These are phyloP conservation scores for Cettia cetti DNA, from an alignment of 2,113 vertebrate species.

Conservation along the genomic window DNA sequence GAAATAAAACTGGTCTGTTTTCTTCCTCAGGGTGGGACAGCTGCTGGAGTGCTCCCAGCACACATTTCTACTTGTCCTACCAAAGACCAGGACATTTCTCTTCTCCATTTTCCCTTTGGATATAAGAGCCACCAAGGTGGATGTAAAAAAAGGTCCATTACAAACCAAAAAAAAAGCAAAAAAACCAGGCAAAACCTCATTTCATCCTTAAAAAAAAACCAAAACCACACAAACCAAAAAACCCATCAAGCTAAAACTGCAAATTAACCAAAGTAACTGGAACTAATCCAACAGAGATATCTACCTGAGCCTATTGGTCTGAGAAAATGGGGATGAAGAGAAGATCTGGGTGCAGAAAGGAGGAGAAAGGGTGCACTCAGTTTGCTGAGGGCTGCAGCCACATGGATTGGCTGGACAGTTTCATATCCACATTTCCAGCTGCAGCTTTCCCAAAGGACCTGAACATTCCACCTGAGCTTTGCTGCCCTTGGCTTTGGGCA, in stretches of 20 bases:
- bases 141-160: neutral
- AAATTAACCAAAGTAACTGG: neutral
- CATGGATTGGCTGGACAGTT: neutral
- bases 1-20: neutral
- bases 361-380: neutral
- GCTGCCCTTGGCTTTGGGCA: neutral
- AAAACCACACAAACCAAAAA: neutral
- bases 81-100: neutral
- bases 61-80: accelerated
- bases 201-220: neutral
- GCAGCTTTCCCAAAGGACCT: neutral
- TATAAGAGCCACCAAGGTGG: neutral
- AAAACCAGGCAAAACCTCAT: accelerated
- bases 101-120: neutral
- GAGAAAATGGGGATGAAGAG: neutral
- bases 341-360: neutral
- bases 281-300: neutral
- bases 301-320: neutral
- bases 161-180: neutral
- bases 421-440: neutral
- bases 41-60: neutral
- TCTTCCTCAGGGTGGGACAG: neutral
- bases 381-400: accelerated
- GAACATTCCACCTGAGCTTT: neutral
- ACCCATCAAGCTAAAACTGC: neutral